These are phyloP conservation scores for Hipparchia semele DNA, from an alignment of 2,888 invertebrate species.

Conservation along the genomic window DNA sequence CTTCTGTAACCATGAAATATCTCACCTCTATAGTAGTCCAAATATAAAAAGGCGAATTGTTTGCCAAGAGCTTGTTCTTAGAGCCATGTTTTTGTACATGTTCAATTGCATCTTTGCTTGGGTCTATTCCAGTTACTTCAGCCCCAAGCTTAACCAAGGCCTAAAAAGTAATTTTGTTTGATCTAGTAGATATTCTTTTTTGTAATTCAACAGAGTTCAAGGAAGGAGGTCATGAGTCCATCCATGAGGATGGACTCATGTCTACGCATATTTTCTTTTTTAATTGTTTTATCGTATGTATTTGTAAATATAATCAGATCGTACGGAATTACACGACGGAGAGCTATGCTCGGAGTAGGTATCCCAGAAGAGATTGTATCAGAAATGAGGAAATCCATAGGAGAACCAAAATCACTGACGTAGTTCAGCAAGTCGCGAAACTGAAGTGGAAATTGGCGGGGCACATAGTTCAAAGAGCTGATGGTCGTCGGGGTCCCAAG, in stretches of 20 bases:
- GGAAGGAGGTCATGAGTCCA: no score
- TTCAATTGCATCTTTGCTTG: constrained; percentile 86
- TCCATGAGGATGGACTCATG: no score
- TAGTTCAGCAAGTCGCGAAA: no score
- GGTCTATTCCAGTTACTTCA: constrained; percentile 91
- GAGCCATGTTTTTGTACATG: constrained; percentile 86
- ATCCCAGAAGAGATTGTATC: no score
- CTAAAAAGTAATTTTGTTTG: constrained; percentile 57
- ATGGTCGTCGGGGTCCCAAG: no score
- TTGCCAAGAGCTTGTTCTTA: constrained; percentile 56
- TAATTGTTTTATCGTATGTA: background rate
- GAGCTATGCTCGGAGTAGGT: no score
- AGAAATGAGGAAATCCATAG: no score
- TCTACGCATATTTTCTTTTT: background rate
- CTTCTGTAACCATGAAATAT: background rate
- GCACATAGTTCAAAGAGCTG: no score
- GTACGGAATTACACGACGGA: no score
- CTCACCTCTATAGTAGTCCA: constrained; percentile 82
- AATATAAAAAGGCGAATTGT: constrained; percentile 74
- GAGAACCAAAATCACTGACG: no score
- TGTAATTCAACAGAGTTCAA: background rate
- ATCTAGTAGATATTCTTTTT: background rate
- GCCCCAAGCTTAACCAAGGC: constrained; percentile 92
- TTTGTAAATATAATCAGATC: no score
- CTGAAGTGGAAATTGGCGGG: no score